These are phyloP conservation scores for Artibeus lituratus DNA, from an alignment of 2,797 vertebrate genomes.

Conservation along the genomic window DNA sequence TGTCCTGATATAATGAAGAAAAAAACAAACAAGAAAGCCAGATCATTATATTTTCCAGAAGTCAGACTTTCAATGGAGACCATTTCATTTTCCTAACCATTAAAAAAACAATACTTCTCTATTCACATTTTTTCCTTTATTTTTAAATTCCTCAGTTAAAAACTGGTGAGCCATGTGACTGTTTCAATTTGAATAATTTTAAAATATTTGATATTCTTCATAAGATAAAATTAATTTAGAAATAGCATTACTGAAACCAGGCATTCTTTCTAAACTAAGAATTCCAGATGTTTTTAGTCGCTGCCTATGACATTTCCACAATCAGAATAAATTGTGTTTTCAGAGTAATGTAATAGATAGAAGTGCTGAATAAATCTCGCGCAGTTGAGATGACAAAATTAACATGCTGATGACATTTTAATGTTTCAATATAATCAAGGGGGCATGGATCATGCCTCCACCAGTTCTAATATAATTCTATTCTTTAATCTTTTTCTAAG, in stretches of 20 bases:
- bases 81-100: conserved; percentile 10
- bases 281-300: conserved; percentile 84
- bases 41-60: conserved; percentile 29
- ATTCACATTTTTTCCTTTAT: background rate
- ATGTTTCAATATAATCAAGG: conserved; percentile 86
- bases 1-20: conserved; percentile 21
- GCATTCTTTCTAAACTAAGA: conserved; percentile 80
- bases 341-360: conserved; percentile 85
- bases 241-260: conserved; percentile 78
- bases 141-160: conserved; percentile 55
- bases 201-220: conserved; percentile 72
- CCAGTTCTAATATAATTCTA: conserved; percentile 80
- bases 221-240: conserved; percentile 82
- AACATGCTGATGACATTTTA: conserved; percentile 89
- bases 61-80: background rate
- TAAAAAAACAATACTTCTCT: conserved; percentile 19
- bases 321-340: conserved; percentile 86
- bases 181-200: conserved; percentile 68
- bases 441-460: conserved; percentile 84
- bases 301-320: conserved; percentile 84
- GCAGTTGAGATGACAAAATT: conserved; percentile 86
- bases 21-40: conserved; percentile 24
- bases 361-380: conserved; percentile 85
- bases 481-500: conserved; percentile 82
- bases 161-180: conserved; percentile 17